Evolutionary conservation across 2,888 invertebrate genomes (phyloP).

Genomic region (Halocaridina rubra): DNA sequence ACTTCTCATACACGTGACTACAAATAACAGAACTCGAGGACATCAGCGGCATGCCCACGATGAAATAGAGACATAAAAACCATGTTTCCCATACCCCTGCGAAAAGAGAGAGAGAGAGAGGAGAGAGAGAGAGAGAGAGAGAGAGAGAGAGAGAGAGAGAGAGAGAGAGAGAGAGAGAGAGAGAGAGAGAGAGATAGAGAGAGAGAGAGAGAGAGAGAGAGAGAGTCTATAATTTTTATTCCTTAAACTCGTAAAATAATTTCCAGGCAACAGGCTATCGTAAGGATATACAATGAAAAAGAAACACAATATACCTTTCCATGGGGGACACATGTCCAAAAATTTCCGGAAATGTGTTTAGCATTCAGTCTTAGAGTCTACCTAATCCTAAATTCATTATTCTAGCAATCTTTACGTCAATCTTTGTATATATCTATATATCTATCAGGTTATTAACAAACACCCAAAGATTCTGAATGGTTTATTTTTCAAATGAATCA

Average conservation of each 20-base stretch:
- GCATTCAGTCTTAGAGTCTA: no score
- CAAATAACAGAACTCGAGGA: neutral
- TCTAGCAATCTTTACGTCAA: no score
- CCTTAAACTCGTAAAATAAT: neutral
- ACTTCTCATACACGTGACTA: neutral
- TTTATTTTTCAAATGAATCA: no score
- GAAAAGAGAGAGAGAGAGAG: neutral
- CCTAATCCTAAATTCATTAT: no score
- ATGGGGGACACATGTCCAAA: neutral
- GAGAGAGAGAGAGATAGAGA: no score
- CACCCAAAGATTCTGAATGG: no score
- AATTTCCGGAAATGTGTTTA: no score
- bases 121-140: neutral
- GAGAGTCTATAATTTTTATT: no score
- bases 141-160: neutral
- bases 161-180: neutral
- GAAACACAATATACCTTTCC: neutral
- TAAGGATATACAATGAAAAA: neutral
- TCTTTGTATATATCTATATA: no score
- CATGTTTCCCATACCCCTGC: no score
- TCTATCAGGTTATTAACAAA: no score
- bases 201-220: no score
- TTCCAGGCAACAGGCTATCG: neutral
- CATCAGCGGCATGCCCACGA: neutral
- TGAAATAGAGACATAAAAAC: neutral